A percentile compares a stretch with the other conserved stretches of the same genome.
phyloP scores from a whole-genome alignment of 2,888 invertebrate genomes.

The Cosmia pyralina region DNA sequence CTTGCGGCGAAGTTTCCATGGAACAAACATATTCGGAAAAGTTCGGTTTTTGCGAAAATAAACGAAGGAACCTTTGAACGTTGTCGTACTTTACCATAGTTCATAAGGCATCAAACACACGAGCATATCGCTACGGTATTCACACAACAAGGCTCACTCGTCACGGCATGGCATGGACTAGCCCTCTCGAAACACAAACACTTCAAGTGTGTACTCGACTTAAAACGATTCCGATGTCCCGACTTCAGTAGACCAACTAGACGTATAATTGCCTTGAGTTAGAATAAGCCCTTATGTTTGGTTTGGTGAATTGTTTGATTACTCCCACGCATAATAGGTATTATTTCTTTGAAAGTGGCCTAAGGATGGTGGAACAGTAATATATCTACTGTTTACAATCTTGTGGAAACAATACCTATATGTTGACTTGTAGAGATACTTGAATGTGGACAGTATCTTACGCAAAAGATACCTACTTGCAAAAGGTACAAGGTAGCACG shows the following conservation, averaged over 20 bases:
- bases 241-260: constrained; percentile 48
- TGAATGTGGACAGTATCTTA: no score
- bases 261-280: constrained; percentile 47
- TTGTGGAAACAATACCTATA: no score
- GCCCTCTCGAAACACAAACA: constrained; percentile 66
- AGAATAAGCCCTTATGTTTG: constrained; percentile 39
- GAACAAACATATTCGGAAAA: no score
- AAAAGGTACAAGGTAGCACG: no score
- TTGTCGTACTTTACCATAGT: constrained; percentile 2
- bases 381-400: no score
- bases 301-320: constrained; percentile 31
- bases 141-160: constrained; percentile 67
- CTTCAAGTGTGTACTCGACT: constrained; percentile 74
- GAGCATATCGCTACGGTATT: constrained; percentile 42
- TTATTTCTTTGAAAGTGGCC: constrained; percentile 1
- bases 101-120: constrained; percentile 46
- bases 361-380: no score
- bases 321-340: constrained; percentile 31
- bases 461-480: no score
- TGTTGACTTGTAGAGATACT: no score
- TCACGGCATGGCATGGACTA: constrained; percentile 65
- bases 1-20: no score
- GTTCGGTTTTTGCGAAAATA: no score
- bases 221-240: constrained; percentile 87
- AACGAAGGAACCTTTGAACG: no score